Conservation (phyloP, 2,888 invertebrate genomes). For the Mesoligia furuncula region DNA sequence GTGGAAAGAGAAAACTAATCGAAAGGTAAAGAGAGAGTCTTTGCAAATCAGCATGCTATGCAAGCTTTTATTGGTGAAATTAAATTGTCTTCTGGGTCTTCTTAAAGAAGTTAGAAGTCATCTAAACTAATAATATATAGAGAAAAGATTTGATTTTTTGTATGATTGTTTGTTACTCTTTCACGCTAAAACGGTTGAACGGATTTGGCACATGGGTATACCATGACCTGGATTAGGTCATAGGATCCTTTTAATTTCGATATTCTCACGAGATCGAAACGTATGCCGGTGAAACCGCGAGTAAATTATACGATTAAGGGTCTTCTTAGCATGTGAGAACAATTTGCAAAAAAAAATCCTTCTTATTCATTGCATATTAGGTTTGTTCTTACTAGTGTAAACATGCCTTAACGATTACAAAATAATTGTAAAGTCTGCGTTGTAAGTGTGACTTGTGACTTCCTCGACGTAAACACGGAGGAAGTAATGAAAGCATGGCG, state of each 20-base stretch:
- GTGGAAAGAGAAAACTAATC: background rate
- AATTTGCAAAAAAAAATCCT: background rate
- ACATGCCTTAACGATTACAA: background rate
- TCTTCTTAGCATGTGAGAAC: background rate
- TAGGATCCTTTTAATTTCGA: background rate
- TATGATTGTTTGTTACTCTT: background rate
- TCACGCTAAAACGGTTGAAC: background rate
- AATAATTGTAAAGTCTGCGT: background rate
- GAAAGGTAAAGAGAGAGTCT: background rate
- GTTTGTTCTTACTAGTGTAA: background rate
- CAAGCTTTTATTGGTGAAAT: background rate
- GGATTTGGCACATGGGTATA: background rate
- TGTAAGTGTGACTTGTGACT: conserved; percentile 15
- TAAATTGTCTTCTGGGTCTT: background rate
- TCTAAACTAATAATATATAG: background rate
- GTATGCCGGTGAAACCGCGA: no score
- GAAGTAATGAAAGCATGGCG: conserved; percentile 46
- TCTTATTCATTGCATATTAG: background rate
- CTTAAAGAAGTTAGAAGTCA: background rate
- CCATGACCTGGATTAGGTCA: background rate
- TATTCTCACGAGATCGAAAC: background rate
- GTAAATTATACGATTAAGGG: background rate
- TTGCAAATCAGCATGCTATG: background rate
- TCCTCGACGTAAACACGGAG: conserved; percentile 34
- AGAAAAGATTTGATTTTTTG: background rate